Base-by-base conservation (phyloP, 1,140 invertebrate species). In the Drosophila pachea region DNA sequence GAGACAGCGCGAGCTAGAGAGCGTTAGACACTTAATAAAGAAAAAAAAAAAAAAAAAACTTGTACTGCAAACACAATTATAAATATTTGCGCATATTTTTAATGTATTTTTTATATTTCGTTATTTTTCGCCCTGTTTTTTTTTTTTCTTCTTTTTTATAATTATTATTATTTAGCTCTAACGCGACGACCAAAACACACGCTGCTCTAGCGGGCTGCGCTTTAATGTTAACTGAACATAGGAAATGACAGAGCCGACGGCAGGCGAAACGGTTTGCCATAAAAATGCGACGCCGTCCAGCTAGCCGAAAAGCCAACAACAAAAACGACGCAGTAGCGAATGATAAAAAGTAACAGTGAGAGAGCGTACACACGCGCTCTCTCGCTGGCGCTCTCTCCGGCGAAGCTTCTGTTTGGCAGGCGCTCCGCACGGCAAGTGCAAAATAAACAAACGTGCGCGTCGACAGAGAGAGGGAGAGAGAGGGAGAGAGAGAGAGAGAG, bases 181-280 rank as follows among this genome's bases (percentile, higher is more conserved):
- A 59, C 64, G 75, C 56, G 66, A 71, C 78, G 76, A 62, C 45
- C 54, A 65, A 56, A 62, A 48, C 40, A 73, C 47, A 48, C 73
- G 68, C 69, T 75, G 69, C 69, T 75, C 72, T 70, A 60, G 64
- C 73, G 63, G 64, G 47, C 73, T 72, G 79, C 81, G 79, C 79
- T 84, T 76, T 84, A 84, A 79, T 83, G 79, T 83, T 83, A 83
- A 84, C 79, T 84, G 77, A 81, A 73, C 77, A 74, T 55, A 60
- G 72, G 58, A 71, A 72, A 58, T 42, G 64, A 66, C 77, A 71
- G 55, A 68, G 35, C 35, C 61, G 49, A 65, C 49, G 43, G 59
- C 69, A 73, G 75, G 75, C 52, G 31, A 33, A 67, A 61, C 50
- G 35, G n/a, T 84, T 84, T 82, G 71, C 78, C 64, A 82, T 82